Base-by-base conservation (phyloP, 2,888 invertebrate genomes). In the Chironomus tentans region DNA sequence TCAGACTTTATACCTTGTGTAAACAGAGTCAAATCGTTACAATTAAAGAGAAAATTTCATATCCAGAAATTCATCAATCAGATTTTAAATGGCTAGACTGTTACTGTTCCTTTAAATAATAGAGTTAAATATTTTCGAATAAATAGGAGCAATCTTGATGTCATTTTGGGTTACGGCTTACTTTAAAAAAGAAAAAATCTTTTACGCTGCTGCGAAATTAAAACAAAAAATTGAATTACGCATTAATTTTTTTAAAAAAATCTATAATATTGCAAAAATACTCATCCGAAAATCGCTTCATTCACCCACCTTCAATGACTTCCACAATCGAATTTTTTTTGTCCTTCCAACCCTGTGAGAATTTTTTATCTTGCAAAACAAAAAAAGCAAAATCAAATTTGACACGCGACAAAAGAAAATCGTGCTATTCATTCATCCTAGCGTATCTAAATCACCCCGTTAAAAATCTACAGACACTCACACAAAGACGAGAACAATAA, bases 381-480 rank as follows among this genome's bases (percentile, higher is more conserved):
- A 4, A 22, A 65, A 68, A 38, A 74, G 46, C 46, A 12, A 62
- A 74, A 74, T 62, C 62, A 74, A 65, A 74, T 74, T 74, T 74
- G 74, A 74, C 74, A 74, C 74, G 74, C 74, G 74, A 74, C 74
- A 74, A 74, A 56, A 68, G 68, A 74, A 68, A 47, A 62, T 62
- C 65, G 74, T 73, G 46, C 56, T n/a, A 22, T 71, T 71, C 71
- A 71, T 71, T 50, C 50, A 56, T 50, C 21, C 38, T 38, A 38
- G 38, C 38, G 38, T 38, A 38, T 38, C 38, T 38, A 38, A 38
- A 38, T 38, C 38, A 38, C 38, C 38, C 38, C 38, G 38, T 38
- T 38, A 38, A 38, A 38, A 38, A 38, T 38, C 38, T 38, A 38
- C 48, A 47, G n/a, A 68, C 74, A 68, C 65, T 68, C 68, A 74